Evolutionary conservation across 2,113 vertebrate genomes (phyloP).

Genomic region (Polyodon spathula): DNA sequence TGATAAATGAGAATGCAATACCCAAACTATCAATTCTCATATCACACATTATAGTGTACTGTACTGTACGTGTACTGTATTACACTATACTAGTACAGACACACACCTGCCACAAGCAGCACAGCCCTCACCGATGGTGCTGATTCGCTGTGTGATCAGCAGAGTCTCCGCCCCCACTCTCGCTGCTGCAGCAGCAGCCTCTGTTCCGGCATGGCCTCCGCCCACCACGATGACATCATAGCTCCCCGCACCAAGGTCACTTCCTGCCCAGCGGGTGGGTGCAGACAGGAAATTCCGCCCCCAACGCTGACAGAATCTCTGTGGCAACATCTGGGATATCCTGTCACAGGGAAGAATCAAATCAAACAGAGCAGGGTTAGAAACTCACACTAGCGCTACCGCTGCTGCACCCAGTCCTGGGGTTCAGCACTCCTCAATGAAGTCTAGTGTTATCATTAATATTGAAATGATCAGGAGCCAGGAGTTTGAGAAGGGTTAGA

Average conservation of each 20-base stretch:
- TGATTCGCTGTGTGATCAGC: conserved; percentile 74
- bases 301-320: conserved; percentile 24
- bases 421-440: no score
- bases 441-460: no score
- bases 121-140: conserved; percentile 65
- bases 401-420: no score
- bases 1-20: no score
- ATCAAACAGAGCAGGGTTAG: background rate
- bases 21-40: no score
- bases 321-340: conserved; percentile 37
- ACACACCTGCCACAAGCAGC: background rate
- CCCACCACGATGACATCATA: conserved; percentile 85
- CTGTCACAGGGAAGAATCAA: conserved; percentile 15
- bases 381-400: no score
- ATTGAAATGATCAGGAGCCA: no score
- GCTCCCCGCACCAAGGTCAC: conserved; percentile 25
- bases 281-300: conserved; percentile 13
- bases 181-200: conserved; percentile 76
- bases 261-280: conserved; percentile 22
- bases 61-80: no score
- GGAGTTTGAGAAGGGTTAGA: no score
- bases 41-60: no score
- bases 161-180: conserved; percentile 72
- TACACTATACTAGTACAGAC: no score
- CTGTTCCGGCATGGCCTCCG: conserved; percentile 82